Conservation (phyloP, 2,113 vertebrate species). For the Calidris pygmaea region DNA sequence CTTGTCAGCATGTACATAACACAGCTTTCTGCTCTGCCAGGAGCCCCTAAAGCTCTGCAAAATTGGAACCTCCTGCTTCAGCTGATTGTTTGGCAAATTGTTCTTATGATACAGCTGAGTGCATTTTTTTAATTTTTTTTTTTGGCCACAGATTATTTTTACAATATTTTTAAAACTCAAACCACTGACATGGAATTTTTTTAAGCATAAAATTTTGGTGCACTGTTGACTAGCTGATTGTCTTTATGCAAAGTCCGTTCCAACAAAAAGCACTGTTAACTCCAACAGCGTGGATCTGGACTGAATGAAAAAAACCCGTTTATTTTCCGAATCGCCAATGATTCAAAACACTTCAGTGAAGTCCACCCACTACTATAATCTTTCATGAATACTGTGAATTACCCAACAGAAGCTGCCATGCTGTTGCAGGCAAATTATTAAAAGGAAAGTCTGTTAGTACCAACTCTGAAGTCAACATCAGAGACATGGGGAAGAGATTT, state of each 20-base stretch:
- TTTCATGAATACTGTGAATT: not conserved
- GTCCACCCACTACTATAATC: not conserved
- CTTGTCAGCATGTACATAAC: not conserved
- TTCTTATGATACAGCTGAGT: not conserved
- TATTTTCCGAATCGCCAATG: not conserved
- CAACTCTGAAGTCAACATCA: not conserved
- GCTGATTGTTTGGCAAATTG: constrained; percentile 30
- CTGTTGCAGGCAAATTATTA: not conserved
- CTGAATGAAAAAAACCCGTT: not conserved
- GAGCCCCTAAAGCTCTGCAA: not conserved
- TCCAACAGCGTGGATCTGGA: not conserved
- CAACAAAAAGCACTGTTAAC: not conserved
- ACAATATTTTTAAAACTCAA: not conserved
- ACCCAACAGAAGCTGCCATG: not conserved
- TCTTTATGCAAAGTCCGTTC: not conserved
- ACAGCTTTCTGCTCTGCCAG: constrained; percentile 9
- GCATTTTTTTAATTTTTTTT: not conserved
- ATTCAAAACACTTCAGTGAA: not conserved
- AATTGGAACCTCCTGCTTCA: constrained; percentile 62
- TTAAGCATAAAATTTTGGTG: not conserved
- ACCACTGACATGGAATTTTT: not conserved
- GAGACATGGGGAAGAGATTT: not conserved
- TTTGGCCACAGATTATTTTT: not conserved
- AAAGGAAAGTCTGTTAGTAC: not conserved
- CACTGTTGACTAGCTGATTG: not conserved